Evolutionary conservation across 2,888 invertebrate genomes (phyloP), one percentile per base, ranked within the genome.

Genomic region (Chirona hameri): DNA sequence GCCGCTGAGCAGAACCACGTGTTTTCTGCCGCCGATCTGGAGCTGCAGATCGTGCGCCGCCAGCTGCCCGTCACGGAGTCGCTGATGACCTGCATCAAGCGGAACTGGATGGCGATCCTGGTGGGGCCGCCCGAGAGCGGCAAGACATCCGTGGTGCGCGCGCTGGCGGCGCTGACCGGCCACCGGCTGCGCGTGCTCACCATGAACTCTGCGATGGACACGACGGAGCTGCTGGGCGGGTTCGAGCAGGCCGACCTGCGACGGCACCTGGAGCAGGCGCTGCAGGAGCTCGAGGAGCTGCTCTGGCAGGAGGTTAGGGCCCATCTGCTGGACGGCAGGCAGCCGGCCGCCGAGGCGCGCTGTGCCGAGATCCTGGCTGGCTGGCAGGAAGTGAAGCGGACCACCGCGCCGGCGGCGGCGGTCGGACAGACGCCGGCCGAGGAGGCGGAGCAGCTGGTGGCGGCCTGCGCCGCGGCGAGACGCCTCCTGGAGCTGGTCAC

Each of bases 161-260:
- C 93, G 81, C 88, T 97, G 83, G 93, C 97, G 0, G 91, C 92
- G 86, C 88, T 98, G 82, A 91, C 92, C 0, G 95, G 95, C 1
- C 92, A 92, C 85, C 91, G 91, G 83, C 89, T 98, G 79, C 91
- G 92, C 85, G 92, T 93, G 0, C 89, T 98, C 83, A 92, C 94
- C 21, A 93, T 98, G 82, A 97, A 95, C 86, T 94, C 96, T 55
- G 93, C 95, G 60, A 97, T 96, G 93, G 98, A 98, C 87, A 96
- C 97, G 0, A 95, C 94, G 0, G 98, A 98, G 87, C 92, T 98
- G 82, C 90, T 98, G 1, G 99, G 99, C 82, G 97, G 98, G 84
- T 99, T 98, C 89, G 99, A 99, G 90, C 99, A 99, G 93, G 93
- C 65, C 27, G 65, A 65, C 65, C 65, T 65, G 65, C 24, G 65